These are phyloP conservation scores for Penaeus japonicus DNA, from an alignment of 1,140 invertebrate species.

Conservation along the genomic window DNA sequence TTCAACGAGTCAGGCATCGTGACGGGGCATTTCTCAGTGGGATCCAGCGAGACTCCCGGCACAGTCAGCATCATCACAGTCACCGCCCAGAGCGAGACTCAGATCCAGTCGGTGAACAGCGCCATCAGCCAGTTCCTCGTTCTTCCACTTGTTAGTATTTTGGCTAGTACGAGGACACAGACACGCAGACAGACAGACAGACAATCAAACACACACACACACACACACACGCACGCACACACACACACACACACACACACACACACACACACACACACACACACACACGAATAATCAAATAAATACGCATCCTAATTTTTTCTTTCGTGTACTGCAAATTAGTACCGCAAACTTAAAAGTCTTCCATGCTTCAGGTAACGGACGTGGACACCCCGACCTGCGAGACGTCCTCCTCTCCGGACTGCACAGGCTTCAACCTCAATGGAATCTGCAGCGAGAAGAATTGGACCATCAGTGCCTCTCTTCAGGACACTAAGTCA, in stretches of 20 bases:
- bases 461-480: not conserved
- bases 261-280: no score
- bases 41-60: not conserved
- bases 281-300: no score
- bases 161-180: no score
- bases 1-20: not conserved
- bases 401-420: not conserved
- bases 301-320: no score
- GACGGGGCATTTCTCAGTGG: not conserved
- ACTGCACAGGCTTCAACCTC: not conserved
- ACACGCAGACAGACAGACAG: no score
- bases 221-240: no score
- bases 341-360: not conserved
- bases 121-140: not conserved
- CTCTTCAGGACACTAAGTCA: not conserved
- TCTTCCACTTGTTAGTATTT: no score
- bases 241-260: no score
- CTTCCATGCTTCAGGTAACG: not conserved
- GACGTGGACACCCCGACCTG: not conserved
- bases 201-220: no score
- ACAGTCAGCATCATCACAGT: not conserved
- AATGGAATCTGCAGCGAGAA: not conserved
- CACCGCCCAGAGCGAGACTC: not conserved
- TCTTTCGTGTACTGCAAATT: no score
- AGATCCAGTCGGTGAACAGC: not conserved